Conservation (phyloP, 2,797 vertebrate species). For the Picus viridis region DNA sequence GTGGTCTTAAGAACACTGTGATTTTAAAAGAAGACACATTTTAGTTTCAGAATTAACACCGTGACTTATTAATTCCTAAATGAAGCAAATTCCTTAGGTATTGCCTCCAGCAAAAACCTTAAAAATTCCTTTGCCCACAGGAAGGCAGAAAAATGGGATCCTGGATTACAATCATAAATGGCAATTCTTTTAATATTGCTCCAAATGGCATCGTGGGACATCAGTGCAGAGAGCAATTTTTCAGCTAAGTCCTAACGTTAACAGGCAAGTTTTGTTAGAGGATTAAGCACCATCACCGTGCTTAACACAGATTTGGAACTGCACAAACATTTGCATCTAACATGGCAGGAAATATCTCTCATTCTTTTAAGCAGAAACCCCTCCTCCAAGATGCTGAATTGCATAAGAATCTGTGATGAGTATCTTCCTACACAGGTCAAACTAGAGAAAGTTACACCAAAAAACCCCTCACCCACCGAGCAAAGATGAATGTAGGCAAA, state of each 20-base stretch:
- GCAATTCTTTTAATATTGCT: neutral
- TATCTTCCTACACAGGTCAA: neutral
- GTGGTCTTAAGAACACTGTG: constrained; percentile 87
- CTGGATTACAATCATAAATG: neutral
- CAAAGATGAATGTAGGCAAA: neutral
- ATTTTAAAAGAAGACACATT: neutral
- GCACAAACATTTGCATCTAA: neutral
- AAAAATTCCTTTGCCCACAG: neutral
- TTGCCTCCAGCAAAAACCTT: neutral
- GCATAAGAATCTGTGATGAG: neutral
- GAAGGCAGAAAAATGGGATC: neutral
- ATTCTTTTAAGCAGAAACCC: neutral
- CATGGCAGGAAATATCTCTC: neutral
- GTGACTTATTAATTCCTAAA: neutral
- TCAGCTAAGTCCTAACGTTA: neutral
- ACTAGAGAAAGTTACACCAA: neutral
- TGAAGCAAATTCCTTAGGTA: neutral
- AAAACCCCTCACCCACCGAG: neutral
- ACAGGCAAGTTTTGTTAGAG: neutral
- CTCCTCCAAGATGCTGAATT: neutral
- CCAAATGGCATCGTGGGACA: neutral
- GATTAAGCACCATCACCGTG: neutral
- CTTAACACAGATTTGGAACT: neutral
- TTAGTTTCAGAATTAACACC: neutral
- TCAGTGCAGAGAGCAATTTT: neutral